Evolutionary conservation across 2,888 invertebrate species (phyloP).

Genomic region (Listrodromus nycthemerus): DNA sequence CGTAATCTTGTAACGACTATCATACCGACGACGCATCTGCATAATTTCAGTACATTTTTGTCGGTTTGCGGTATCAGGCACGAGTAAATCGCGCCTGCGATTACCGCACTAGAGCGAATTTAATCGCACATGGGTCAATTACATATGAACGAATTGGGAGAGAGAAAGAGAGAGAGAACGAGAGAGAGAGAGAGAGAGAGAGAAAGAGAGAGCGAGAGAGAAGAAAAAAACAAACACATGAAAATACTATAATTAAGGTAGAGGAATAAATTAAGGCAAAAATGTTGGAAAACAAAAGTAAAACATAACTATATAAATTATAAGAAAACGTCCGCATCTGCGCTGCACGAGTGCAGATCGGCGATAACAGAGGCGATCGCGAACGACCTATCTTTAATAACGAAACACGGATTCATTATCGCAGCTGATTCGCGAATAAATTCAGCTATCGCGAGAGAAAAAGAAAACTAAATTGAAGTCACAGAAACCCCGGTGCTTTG

Average conservation of each 20-base stretch:
- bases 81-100: constrained; percentile 65
- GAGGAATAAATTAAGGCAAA: constrained; percentile 18
- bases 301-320: constrained; percentile 39
- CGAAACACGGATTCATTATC: constrained; percentile 5
- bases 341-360: constrained; percentile 28
- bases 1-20: constrained; percentile 89
- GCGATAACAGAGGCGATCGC: constrained; percentile 23
- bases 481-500: constrained; percentile 41
- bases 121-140: constrained; percentile 63
- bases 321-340: constrained; percentile 34
- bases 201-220: constrained; percentile 18
- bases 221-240: constrained; percentile 24
- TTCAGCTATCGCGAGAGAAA: constrained; percentile 7
- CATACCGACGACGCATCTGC: constrained; percentile 92
- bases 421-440: constrained; percentile 16
- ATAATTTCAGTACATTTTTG: constrained; percentile 92
- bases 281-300: constrained; percentile 29
- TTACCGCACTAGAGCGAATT: constrained; percentile 32
- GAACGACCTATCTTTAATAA: constrained; percentile 16
- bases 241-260: constrained; percentile 35
- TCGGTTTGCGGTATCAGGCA: constrained; percentile 93
- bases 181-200: neutral
- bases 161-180: no score
- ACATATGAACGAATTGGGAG: constrained; percentile 51
- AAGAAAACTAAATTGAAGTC: constrained; percentile 17